These are phyloP conservation scores for Phalacrocorax aristotelis DNA, from an alignment of 2,113 vertebrate species.

Conservation along the genomic window DNA sequence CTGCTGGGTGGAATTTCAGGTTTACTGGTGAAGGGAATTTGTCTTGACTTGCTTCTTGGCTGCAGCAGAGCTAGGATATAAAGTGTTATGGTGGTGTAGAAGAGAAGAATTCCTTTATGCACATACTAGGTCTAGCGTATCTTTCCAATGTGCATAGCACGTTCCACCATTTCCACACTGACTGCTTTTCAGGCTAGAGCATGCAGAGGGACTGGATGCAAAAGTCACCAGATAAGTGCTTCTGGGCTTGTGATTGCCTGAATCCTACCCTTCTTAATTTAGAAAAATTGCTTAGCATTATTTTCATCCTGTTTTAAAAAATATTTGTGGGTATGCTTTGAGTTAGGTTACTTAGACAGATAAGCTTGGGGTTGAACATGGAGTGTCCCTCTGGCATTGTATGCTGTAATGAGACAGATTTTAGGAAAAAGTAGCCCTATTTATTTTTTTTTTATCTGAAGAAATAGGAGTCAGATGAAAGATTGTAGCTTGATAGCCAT, in stretches of 20 bases:
- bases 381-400: not conserved
- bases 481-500: not conserved
- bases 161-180: not conserved
- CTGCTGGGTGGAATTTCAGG: constrained; percentile 27
- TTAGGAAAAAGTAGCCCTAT: not conserved
- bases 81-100: not conserved
- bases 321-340: not conserved
- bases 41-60: not conserved
- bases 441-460: not conserved
- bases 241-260: not conserved
- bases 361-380: not conserved
- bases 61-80: not conserved
- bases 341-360: not conserved
- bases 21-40: not conserved
- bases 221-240: not conserved
- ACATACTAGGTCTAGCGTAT: not conserved
- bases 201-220: not conserved
- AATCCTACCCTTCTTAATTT: not conserved
- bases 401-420: not conserved
- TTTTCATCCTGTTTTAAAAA: not conserved
- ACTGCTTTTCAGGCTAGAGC: not conserved
- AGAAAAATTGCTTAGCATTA: not conserved
- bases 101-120: constrained; percentile 1
- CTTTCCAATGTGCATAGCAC: not conserved
- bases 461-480: not conserved